These are phyloP conservation scores for Herminia tarsipennalis DNA, from an alignment of 2,888 invertebrate genomes.

Conservation along the genomic window DNA sequence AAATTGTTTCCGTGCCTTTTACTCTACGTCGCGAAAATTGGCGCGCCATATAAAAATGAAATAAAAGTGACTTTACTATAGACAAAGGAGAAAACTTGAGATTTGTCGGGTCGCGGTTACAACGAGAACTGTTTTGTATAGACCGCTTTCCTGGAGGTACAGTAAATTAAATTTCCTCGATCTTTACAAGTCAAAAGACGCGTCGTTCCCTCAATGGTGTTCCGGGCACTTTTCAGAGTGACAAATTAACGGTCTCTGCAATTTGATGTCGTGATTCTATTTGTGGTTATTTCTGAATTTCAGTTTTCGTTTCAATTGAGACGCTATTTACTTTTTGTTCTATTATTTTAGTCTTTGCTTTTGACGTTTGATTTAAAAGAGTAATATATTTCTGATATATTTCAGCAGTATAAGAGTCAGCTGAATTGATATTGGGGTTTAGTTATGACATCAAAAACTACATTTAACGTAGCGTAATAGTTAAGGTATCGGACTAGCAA, in stretches of 20 bases:
- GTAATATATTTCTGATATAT: neutral
- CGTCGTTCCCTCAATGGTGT: slow-evolving; percentile 12
- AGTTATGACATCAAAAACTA: too few relatives aligned
- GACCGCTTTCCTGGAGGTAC: slow-evolving; percentile 12
- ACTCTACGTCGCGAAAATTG: too few relatives aligned
- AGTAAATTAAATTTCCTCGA: slow-evolving; percentile 34
- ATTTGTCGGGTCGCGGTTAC: slow-evolving; percentile 22
- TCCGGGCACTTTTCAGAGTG: slow-evolving; percentile 7
- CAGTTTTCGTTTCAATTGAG: neutral
- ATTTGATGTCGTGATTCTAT: slow-evolving; percentile 11
- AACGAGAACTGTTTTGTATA: slow-evolving; percentile 27
- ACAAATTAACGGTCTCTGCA: slow-evolving; percentile 17
- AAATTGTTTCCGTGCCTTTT: too few relatives aligned
- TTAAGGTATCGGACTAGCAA: too few relatives aligned
- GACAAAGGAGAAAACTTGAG: slow-evolving; percentile 5
- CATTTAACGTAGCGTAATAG: too few relatives aligned
- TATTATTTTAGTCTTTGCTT: neutral
- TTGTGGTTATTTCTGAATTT: neutral
- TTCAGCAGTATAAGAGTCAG: too few relatives aligned
- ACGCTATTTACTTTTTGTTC: too few relatives aligned
- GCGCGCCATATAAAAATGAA: neutral
- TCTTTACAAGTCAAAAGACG: slow-evolving; percentile 24
- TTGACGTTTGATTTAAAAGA: neutral
- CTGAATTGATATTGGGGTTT: too few relatives aligned
- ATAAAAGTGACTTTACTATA: neutral